phyloP scores from a whole-genome alignment of 1,140 invertebrate species.

The Akabosia matsudoensis region DNA sequence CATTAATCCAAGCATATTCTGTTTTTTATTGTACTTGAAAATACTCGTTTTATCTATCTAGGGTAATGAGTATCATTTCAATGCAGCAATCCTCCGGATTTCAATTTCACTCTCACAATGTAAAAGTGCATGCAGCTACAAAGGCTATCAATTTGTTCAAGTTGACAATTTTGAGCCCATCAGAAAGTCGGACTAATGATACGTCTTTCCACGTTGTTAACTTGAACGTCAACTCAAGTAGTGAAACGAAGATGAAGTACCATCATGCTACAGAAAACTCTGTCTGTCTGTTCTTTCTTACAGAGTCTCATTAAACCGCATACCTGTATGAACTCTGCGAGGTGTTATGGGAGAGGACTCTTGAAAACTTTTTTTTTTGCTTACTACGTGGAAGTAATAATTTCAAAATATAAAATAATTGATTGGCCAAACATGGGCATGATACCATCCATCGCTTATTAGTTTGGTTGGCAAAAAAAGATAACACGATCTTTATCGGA shows the following conservation, averaged over 20 bases:
- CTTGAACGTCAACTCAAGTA: no score
- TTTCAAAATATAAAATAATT: conserved; percentile 11
- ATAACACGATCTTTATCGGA: neutral
- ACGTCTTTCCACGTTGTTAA: no score
- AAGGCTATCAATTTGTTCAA: no score
- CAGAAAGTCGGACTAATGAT: no score
- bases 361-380: neutral
- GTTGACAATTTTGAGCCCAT: no score
- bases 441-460: neutral
- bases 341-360: neutral
- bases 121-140: neutral
- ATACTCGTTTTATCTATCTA: neutral
- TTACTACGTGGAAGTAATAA: conserved; percentile 2
- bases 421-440: neutral
- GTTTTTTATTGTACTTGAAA: neutral
- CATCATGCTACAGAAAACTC: no score
- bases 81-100: neutral
- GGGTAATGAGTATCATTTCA: neutral
- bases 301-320: no score
- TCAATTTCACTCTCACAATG: neutral
- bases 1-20: neutral
- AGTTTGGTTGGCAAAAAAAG: neutral
- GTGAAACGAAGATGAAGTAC: no score
- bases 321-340: neutral
- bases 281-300: no score